Evolutionary conservation across 37 sponge, comb jelly and placozoan species (phyloP), one percentile per base, ranked within the genome.

Genomic region (Beroe forskalii): DNA sequence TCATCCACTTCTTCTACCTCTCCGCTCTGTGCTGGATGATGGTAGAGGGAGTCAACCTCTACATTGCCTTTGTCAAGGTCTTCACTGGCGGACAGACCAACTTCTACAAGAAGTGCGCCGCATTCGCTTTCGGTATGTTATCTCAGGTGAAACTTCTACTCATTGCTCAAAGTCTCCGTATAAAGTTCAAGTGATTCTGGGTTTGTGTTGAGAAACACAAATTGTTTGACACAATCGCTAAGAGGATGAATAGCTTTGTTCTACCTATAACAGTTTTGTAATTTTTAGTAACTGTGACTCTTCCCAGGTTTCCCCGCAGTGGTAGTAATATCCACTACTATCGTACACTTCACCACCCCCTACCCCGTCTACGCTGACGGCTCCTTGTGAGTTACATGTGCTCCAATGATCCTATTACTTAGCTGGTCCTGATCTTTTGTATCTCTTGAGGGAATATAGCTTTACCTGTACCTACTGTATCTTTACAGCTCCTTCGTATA

Each of bases 101-200:
- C 75, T 72, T 72, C 40, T 72, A 72, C 75, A 72, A 72, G 39
- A 72, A 72, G 40, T 72, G 75, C 35, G 75, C 75, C 39, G 31
- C 35, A 36, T 72, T 72, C 22, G 75, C 40, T 33, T 72, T 72
- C 40, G 75, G 75, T 72, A 30, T 3, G 75, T 72, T 8, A 55
- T n/a, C n/a, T n/a, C n/a, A n/a, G n/a, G n/a, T n/a, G n/a, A n/a
- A n/a, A n/a, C n/a, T n/a, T n/a, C n/a, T n/a, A n/a, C n/a, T n/a
- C n/a, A n/a, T n/a, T n/a, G n/a, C n/a, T n/a, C n/a, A n/a, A n/a
- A n/a, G n/a, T n/a, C n/a, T n/a, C n/a, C n/a, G n/a, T n/a, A n/a
- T n/a, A n/a, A n/a, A 55, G 60, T 55, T 17, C 17, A 55, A 55
- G 17, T 55, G 17, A 55, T 20, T 55, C 60, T 55, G 60, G 14